Conservation (phyloP, 2,113 vertebrate species). For the Brachyistius frenatus region DNA sequence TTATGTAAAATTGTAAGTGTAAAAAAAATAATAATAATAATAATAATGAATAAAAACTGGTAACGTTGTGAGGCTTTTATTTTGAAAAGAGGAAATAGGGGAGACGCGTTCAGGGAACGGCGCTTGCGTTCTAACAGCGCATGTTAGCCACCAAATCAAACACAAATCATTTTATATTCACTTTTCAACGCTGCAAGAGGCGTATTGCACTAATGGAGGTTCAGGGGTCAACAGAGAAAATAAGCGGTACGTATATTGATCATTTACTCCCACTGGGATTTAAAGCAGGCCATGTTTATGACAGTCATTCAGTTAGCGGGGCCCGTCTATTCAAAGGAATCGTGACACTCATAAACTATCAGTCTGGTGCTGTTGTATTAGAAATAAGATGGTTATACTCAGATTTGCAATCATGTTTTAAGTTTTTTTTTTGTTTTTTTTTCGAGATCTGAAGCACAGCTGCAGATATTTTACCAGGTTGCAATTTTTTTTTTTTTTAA, state of each 20-base stretch:
- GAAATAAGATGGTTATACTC: fast-evolving
- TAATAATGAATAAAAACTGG: no score
- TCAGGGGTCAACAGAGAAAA: conserved; percentile 29
- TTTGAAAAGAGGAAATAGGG: conserved; percentile 59
- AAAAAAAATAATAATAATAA: no score
- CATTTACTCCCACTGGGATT: not conserved
- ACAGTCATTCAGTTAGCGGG: conserved; percentile 34
- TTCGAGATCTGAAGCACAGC: fast-evolving
- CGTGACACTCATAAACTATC: fast-evolving
- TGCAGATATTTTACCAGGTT: not conserved
- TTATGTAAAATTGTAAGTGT: no score
- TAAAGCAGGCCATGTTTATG: conserved; percentile 7
- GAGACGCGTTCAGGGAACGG: conserved; percentile 49
- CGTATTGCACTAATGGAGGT: conserved; percentile 34
- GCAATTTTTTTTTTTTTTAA: not conserved
- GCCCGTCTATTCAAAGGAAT: conserved; percentile 54
- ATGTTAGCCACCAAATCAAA: conserved; percentile 57
- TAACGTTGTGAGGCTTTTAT: conserved; percentile 19
- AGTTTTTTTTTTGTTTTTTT: not conserved
- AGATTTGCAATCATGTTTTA: fast-evolving
- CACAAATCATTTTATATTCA: conserved; percentile 8
- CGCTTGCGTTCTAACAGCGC: conserved; percentile 72
- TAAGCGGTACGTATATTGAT: conserved; percentile 47
- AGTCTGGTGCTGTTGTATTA: not conserved
- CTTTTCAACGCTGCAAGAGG: not conserved